Evolutionary conservation across 2,888 invertebrate species (phyloP), one percentile per base, ranked within the genome.

Genomic region (Crossocerus cetratus): DNA sequence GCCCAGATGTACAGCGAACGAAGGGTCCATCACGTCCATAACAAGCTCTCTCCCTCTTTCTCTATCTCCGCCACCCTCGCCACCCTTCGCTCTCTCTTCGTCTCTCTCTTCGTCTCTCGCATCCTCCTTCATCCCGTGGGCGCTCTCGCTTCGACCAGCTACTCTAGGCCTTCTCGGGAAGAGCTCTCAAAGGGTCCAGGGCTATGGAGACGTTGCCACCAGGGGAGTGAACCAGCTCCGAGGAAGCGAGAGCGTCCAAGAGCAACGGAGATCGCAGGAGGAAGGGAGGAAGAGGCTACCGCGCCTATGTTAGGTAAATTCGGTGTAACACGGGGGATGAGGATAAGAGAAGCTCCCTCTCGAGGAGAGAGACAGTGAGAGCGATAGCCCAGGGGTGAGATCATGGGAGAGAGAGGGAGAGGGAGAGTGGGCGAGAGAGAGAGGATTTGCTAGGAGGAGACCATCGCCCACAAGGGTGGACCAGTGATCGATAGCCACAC

Each of bases 1-100:
- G 78, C 77, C 78, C 81, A 78, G 75, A 82, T 83, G 75, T 79
- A 83, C 82, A 83, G 87, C 88, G 87, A 87, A 87, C 84, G 86
- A 83, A 88, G 90, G 89, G 88, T 90, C 89, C 89, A 88, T 89
- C 89, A 88, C 87, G 89, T 89, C 87, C 88, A 86, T 90, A 90
- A 90, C 90, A 88, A 89, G 84, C 86, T 83, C 76, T 83, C 80
- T 82, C 78, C 72, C 74, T 79, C 74, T 70, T 70, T 59, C 75
- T 65, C 57, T 32, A 64, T 68, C 23, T 1, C 42, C 22, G 16
- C 49, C 16, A 49, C 14, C 49, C 14, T 14, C 49, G 16, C 53
- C 16, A 11, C 59, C 45, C 61, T 62, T 14, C 20, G 45, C 53
- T 44, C 49, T 59, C 16, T 56, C 59, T 53, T 45, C 45, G 32